Evolutionary conservation across 2,888 invertebrate species (phyloP), one percentile per base, ranked within the genome.

Genomic region (Agonopterix arenella): DNA sequence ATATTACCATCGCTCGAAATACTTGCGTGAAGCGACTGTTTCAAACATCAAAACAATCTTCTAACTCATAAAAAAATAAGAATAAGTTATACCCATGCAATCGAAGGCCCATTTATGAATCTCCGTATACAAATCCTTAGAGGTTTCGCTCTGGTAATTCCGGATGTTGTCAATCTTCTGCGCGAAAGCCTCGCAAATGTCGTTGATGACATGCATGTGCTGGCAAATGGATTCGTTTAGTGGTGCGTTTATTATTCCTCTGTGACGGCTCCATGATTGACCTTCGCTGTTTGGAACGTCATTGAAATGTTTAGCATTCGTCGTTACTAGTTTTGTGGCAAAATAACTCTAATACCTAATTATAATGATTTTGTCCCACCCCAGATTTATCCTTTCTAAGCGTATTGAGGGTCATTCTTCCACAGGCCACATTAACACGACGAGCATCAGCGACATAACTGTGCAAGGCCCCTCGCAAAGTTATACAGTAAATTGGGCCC

Each of bases 91-190:
- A 81, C 90, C 90, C 68, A 91, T 85, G 76, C 93, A 92, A 77
- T 94, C 93, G 58, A 93, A 83, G 46, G 91, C 89, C 94, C 94
- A 94, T 66, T 93, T 93, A 61, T 91, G 90, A 28, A 93, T 68
- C 62, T 93, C 92, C 51, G 88, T 85, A 45, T 86, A 80, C 56
- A 93, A 89, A 62, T 91, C 86, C 41, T 79, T 78, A 0, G 90
- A 76, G 44, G 94, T 86, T 73, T 93, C 93, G 50, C 92, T 92
- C 63, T 93, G 93, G 51, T 90, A 84, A 68, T 93, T 93, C 44
- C 92, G 84, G 28, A 90, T 75, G 45, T 77, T 82, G 53, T 88
- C 80, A 46, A 93, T 76, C 64, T 91, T 90, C 45, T 65, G 63
- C 1, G 73, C 64, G 36, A 88, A 80, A 36, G 58, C 70, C 2